A percentile compares a stretch with the other conserved stretches of the same genome.
Conservation (phyloP, 2,797 vertebrate species). For the Falco columbarius region DNA sequence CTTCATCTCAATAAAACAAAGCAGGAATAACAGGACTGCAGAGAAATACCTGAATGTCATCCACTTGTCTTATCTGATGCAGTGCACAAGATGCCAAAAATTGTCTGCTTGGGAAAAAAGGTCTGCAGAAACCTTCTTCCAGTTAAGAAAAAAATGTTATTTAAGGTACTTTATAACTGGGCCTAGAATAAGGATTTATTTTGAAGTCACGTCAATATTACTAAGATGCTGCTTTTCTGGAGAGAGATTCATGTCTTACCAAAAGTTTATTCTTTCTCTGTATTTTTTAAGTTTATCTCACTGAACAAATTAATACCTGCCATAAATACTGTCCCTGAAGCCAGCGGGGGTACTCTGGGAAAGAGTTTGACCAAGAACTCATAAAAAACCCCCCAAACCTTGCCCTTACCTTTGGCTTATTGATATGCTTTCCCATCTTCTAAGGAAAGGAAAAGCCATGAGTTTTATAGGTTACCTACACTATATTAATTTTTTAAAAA, state of each 20-base stretch:
- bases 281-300: background rate
- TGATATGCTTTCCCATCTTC: background rate
- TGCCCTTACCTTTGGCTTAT: background rate
- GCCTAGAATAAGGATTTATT: background rate
- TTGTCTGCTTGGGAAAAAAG: background rate
- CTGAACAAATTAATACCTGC: background rate
- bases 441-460: background rate
- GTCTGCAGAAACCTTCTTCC: background rate
- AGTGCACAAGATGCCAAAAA: background rate
- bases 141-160: background rate
- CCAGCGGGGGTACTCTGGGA: background rate
- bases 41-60: conserved; percentile 15
- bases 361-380: background rate
- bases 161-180: background rate
- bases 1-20: conserved; percentile 18
- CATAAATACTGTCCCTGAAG: background rate
- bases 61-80: background rate
- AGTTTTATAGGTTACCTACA: background rate
- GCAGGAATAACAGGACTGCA: conserved; percentile 33
- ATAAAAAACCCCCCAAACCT: background rate
- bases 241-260: background rate
- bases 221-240: background rate
- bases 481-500: background rate
- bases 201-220: background rate
- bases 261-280: background rate